phyloP scores from a whole-genome alignment of 2,888 invertebrate species.

The Lepas anatifera region DNA sequence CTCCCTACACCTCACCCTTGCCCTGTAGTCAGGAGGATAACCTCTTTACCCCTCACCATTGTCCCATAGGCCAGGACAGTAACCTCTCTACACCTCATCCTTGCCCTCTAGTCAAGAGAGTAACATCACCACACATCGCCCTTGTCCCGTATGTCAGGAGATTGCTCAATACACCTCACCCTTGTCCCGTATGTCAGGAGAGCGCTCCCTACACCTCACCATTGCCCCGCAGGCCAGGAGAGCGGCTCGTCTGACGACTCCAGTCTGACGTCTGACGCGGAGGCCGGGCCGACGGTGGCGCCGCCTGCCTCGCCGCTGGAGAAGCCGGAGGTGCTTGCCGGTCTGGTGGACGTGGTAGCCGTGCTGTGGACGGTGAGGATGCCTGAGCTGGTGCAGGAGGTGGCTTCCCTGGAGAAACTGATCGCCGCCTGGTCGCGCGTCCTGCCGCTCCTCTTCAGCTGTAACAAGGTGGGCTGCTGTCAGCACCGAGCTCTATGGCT shows the following conservation, averaged over 20 bases:
- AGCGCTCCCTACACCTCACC: no score
- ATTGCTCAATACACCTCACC: no score
- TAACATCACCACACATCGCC: no score
- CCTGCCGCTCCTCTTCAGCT: slow-evolving; percentile 2
- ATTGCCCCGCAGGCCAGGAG: background rate
- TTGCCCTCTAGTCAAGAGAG: no score
- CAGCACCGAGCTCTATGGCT: no score
- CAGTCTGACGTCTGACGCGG: background rate
- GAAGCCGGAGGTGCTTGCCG: background rate
- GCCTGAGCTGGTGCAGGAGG: background rate
- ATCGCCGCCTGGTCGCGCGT: background rate
- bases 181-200: no score
- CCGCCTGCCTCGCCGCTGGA: background rate
- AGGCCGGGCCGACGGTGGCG: background rate
- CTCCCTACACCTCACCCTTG: no score
- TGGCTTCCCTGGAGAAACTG: background rate
- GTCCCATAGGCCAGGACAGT: no score
- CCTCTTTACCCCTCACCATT: no score
- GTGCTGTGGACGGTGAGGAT: background rate
- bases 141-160: no score
- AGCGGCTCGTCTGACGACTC: slow-evolving; percentile 7
- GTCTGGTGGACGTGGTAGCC: background rate
- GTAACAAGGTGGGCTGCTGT: background rate
- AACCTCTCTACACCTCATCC: no score
- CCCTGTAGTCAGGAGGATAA: no score